Conservation (phyloP, 2,888 invertebrate genomes). For the Anthrax anthrax region DNA sequence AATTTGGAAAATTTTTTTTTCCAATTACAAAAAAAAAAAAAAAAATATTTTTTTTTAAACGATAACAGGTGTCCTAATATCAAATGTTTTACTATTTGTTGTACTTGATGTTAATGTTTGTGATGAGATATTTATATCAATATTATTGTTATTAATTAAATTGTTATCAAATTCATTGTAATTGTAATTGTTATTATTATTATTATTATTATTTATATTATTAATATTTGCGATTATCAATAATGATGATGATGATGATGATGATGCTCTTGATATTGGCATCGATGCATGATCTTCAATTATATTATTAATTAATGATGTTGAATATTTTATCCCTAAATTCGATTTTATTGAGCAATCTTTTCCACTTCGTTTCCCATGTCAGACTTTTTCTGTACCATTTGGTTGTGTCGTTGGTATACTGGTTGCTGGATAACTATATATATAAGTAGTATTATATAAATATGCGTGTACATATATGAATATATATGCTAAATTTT, state of each 20-base stretch:
- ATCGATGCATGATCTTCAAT: conserved; percentile 16
- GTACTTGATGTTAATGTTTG: conserved; percentile 24
- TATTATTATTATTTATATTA: conserved; percentile 11
- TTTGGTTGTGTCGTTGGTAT: conserved; percentile 30
- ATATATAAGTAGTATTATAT: no score
- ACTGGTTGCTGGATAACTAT: conserved; percentile 18
- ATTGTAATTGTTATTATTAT: conserved; percentile 5
- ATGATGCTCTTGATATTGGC: not conserved
- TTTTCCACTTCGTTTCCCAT: conserved; percentile 35
- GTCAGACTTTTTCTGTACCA: conserved; percentile 34
- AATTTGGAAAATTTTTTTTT: no score
- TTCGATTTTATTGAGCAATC: conserved; percentile 31
- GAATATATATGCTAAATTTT: no score
- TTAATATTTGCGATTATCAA: conserved; percentile 12
- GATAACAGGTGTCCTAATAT: conserved; percentile 30
- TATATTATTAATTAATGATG: conserved; percentile 16
- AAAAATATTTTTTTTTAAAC: conserved; percentile 16
- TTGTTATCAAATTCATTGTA: conserved; percentile 23
- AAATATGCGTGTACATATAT: no score
- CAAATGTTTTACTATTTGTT: conserved; percentile 26
- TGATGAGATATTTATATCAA: conserved; percentile 6
- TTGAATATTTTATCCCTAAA: conserved; percentile 17
- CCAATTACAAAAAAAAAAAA: no score
- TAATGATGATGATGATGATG: conserved; percentile 3
- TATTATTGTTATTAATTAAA: conserved; percentile 24